These are phyloP conservation scores for Bombus polaris DNA, from an alignment of 1,140 invertebrate species.

Conservation along the genomic window DNA sequence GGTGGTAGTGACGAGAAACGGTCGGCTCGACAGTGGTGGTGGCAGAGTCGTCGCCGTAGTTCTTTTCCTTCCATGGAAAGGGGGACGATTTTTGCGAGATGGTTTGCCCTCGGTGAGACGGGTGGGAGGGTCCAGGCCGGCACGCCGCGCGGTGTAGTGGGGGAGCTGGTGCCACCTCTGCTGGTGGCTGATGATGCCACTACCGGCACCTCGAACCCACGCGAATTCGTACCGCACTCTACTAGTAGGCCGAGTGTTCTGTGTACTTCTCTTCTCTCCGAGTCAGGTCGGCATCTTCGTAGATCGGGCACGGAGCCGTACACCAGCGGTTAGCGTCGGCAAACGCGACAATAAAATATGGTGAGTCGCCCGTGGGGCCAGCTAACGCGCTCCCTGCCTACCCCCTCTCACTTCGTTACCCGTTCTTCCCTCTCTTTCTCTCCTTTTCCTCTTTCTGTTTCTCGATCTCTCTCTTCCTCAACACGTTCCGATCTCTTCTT, in stretches of 20 bases:
- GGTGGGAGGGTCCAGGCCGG: conserved; percentile 78
- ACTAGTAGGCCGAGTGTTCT: conserved; percentile 58
- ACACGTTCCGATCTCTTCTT: conserved; percentile 40
- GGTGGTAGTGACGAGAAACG: conserved; percentile 63
- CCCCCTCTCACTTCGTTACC: conserved; percentile 48
- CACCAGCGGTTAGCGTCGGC: conserved; percentile 72
- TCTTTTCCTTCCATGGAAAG: conserved; percentile 78
- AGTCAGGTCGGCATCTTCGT: conserved; percentile 61
- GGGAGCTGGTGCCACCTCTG: conserved; percentile 75
- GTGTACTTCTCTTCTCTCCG: conserved; percentile 57
- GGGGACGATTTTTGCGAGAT: conserved; percentile 84
- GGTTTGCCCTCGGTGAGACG: conserved; percentile 76
- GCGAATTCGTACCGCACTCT: conserved; percentile 61
- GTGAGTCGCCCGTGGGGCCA: conserved; percentile 71
- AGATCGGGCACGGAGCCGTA: conserved; percentile 63
- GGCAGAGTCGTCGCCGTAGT: conserved; percentile 77
- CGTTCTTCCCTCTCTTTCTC: conserved; percentile 54
- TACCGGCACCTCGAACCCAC: conserved; percentile 56
- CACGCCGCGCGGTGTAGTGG: conserved; percentile 70
- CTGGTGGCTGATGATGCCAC: conserved; percentile 60
- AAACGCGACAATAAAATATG: conserved; percentile 81
- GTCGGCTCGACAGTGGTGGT: conserved; percentile 66
- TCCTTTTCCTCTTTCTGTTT: conserved; percentile 65
- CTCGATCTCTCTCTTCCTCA: conserved; percentile 55
- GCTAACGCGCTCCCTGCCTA: conserved; percentile 66